Evolutionary conservation across 2,113 vertebrate genomes (phyloP).

Genomic region (Chelonoidis abingdonii): DNA sequence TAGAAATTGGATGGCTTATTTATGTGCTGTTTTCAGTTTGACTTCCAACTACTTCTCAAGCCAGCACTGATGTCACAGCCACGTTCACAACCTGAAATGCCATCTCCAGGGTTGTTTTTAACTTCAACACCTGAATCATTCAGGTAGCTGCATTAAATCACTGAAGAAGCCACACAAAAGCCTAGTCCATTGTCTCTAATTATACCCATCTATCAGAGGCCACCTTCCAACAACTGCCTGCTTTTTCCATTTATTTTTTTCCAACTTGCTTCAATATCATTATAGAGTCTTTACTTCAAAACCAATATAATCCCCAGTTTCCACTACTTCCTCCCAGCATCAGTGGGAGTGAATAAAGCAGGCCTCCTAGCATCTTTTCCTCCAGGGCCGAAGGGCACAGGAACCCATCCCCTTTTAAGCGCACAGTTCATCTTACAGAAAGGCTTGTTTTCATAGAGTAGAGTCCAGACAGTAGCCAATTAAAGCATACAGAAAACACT

Average conservation of each 20-base stretch:
- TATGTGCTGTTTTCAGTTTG: not conserved
- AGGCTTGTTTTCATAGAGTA: conserved; percentile 73
- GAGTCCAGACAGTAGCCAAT: conserved; percentile 82
- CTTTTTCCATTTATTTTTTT: conserved; percentile 22
- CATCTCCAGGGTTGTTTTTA: not conserved
- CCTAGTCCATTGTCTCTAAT: conserved; percentile 24
- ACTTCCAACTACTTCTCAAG: conserved; percentile 14
- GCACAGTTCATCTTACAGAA: conserved; percentile 70
- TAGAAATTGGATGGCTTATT: conserved; percentile 39
- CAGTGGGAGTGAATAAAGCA: conserved; percentile 57
- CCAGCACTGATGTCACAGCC: not conserved
- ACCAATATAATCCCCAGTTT: conserved; percentile 75
- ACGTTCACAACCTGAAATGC: not conserved
- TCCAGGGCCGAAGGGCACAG: conserved; percentile 75
- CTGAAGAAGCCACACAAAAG: conserved; percentile 38
- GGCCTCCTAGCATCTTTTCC: conserved; percentile 54
- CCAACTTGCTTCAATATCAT: conserved; percentile 33
- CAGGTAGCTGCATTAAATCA: not conserved
- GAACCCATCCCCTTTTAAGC: conserved; percentile 75
- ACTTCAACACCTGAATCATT: not conserved
- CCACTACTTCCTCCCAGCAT: conserved; percentile 46
- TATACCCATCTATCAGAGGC: conserved; percentile 51
- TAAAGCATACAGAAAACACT: conserved; percentile 78
- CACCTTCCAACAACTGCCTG: conserved; percentile 71
- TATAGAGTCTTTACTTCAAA: conserved; percentile 57